Evolutionary conservation across 35 echinoderm and acorn worm species (phyloP).

Genomic region (Ptychodera flava): DNA sequence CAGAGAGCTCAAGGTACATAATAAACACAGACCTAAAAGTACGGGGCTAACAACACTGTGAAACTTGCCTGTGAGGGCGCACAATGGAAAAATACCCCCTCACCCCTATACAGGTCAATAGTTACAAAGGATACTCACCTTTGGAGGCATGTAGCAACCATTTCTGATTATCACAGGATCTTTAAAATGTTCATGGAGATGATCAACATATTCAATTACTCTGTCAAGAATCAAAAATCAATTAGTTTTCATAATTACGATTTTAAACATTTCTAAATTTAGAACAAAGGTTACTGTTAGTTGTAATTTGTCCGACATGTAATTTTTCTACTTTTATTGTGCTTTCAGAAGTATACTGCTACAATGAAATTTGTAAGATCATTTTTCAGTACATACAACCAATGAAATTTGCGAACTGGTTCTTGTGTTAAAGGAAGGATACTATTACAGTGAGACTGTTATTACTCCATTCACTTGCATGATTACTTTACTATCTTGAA

Average conservation of each 20-base stretch:
- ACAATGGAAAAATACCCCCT: neutral
- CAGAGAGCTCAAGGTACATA: neutral
- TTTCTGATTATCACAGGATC: conserved; percentile 83
- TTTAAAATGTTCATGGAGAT: conserved; percentile 80
- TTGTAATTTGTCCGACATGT: neutral
- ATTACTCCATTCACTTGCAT: too few species aligned
- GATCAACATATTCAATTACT: conserved; percentile 95
- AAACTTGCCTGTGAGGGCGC: neutral
- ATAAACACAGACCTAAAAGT: neutral
- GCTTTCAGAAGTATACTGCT: too few species aligned
- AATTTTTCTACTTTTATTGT: too few species aligned
- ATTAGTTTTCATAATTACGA: too few species aligned
- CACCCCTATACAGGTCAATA: too few species aligned
- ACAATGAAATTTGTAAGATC: too few species aligned
- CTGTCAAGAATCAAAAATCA: conserved; percentile 38
- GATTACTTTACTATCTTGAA: too few species aligned
- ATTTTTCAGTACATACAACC: too few species aligned
- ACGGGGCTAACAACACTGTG: neutral
- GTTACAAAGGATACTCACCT: conserved; percentile 26
- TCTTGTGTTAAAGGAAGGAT: too few species aligned
- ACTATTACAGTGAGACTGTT: too few species aligned
- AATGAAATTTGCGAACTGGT: too few species aligned
- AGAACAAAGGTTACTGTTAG: neutral
- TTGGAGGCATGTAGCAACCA: conserved; percentile 65
- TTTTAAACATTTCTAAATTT: neutral